A percentile compares a stretch with the other conserved stretches of the same genome.
Evolutionary conservation across 2,113 vertebrate species (phyloP).

Genomic region (Varanus salvator): DNA sequence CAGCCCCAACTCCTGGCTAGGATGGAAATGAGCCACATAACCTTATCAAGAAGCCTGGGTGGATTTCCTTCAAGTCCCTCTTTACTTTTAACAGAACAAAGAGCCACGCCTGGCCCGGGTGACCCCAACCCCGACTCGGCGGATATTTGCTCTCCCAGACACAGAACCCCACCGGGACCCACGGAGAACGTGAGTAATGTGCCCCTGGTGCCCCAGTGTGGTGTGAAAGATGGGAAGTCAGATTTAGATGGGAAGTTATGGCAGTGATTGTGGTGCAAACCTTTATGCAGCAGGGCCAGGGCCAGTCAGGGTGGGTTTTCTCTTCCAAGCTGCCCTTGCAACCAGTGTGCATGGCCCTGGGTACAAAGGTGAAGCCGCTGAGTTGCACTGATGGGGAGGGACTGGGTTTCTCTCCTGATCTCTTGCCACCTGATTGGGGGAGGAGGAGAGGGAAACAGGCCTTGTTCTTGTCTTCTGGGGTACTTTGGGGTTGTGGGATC

Average conservation of each 20-base stretch:
- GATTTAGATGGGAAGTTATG: neutral
- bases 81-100: conserved; percentile 69
- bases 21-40: too few relatives aligned
- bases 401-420: neutral
- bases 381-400: too few relatives aligned
- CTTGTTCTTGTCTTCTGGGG: neutral
- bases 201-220: neutral
- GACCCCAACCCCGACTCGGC: conserved; percentile 79
- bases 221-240: neutral
- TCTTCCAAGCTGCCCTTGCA: neutral
- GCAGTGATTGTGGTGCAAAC: neutral
- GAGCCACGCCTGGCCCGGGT: conserved; percentile 84
- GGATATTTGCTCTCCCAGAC: conserved; percentile 61
- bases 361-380: too few relatives aligned
- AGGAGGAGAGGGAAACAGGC: neutral
- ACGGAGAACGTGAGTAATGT: conserved; percentile 58
- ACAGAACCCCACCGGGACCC: conserved; percentile 39
- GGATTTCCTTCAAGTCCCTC: neutral
- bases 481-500: neutral
- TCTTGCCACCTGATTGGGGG: neutral
- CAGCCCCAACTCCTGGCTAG: neutral
- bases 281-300: neutral
- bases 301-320: too few relatives aligned
- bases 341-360: neutral
- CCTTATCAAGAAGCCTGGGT: neutral